Evolutionary conservation across 35 echinoderm and acorn worm species (phyloP).

Genomic region (Diadema setosum): DNA sequence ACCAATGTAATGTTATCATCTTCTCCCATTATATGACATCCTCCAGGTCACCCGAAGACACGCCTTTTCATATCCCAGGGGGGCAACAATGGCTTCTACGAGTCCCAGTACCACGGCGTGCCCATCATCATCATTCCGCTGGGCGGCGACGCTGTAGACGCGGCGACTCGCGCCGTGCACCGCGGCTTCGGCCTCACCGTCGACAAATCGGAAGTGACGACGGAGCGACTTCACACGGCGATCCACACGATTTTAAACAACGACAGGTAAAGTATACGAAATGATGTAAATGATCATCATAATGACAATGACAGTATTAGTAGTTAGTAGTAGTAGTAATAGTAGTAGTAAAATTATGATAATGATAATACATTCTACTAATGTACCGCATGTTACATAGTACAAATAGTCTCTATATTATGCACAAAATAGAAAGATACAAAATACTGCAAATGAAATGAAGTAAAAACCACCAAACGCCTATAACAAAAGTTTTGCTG

Average conservation of each 20-base stretch:
- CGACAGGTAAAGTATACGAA: neutral
- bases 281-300: no score
- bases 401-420: no score
- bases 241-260: neutral
- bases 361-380: no score
- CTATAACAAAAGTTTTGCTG: no score
- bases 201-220: neutral
- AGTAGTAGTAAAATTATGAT: no score
- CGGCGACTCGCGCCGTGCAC: neutral
- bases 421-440: no score
- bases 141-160: neutral
- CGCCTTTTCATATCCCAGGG: neutral
- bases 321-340: no score
- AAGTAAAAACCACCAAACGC: no score
- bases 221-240: neutral
- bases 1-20: neutral
- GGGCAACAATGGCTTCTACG: slow-evolving; percentile 40
- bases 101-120: slow-evolving; percentile 11
- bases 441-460: no score
- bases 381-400: no score
- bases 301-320: neutral
- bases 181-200: neutral
- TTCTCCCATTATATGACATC: neutral
- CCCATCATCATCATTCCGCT: slow-evolving; percentile 11
- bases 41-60: slow-evolving; percentile 32